phyloP scores from a whole-genome alignment of 2,888 invertebrate species.

The Agrypnus murinus region DNA sequence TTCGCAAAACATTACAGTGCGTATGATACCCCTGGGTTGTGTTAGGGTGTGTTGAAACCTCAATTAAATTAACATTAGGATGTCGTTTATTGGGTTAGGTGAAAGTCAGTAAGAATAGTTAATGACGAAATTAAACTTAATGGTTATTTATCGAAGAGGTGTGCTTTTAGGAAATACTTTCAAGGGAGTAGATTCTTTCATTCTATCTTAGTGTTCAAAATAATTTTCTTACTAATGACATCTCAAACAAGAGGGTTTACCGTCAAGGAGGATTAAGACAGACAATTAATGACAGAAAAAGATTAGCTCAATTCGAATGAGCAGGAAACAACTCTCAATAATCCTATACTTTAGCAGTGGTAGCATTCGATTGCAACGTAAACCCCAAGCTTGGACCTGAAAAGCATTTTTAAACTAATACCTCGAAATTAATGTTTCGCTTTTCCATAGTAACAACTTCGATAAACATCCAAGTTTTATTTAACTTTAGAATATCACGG shows the following conservation, averaged over 20 bases:
- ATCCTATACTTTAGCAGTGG: background rate
- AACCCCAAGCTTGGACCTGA: background rate
- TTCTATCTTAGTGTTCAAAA: background rate
- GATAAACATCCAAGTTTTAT: background rate
- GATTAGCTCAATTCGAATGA: slow-evolving; percentile 14
- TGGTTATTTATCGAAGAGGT: background rate
- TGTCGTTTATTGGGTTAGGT: slow-evolving; percentile 16
- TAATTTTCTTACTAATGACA: background rate
- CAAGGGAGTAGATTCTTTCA: background rate
- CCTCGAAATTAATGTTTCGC: background rate
- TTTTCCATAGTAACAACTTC: background rate
- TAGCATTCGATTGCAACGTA: background rate
- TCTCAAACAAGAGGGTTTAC: background rate
- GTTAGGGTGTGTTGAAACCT: slow-evolving; percentile 14
- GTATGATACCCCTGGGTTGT: slow-evolving; percentile 6
- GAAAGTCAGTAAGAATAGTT: slow-evolving; percentile 4
- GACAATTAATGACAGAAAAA: slow-evolving; percentile 16
- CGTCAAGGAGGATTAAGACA: slow-evolving; percentile 1
- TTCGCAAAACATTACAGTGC: background rate
- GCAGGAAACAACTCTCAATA: background rate
- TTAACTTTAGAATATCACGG: background rate
- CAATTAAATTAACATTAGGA: slow-evolving; percentile 24
- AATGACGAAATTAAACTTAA: background rate
- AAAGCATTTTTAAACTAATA: background rate
- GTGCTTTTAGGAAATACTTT: background rate